Percentiles rank a stretch among this genome's conserved stretches.
Evolutionary conservation across 2,797 vertebrate genomes (phyloP).

Genomic region (Channa striata): DNA sequence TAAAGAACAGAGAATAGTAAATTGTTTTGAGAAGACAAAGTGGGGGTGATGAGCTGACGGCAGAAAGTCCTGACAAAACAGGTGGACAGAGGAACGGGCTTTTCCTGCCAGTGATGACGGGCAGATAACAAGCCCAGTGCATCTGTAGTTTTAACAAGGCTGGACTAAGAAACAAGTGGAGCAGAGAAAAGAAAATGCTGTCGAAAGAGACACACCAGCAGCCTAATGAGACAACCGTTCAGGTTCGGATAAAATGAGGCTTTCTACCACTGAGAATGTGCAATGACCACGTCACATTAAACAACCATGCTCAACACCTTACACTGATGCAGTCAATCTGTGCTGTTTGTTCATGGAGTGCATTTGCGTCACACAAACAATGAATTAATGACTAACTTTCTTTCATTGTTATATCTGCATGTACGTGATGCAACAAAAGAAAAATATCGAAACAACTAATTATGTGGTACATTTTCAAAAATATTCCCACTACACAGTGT

Average conservation of each 20-base stretch:
- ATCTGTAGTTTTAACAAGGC: conserved; percentile 56
- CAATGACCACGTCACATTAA: conserved; percentile 11
- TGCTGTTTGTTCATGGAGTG: background rate
- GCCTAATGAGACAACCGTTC: conserved; percentile 52
- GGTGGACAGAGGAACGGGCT: conserved; percentile 15
- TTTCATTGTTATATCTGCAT: conserved; percentile 30
- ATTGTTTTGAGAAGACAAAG: conserved; percentile 3
- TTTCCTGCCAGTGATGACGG: conserved; percentile 15
- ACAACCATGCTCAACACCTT: background rate
- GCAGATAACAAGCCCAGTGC: conserved; percentile 34
- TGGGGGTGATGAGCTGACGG: background rate
- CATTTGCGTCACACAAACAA: no score
- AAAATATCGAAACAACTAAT: conserved; percentile 18
- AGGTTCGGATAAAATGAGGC: conserved; percentile 16
- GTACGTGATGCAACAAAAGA: background rate
- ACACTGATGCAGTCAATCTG: background rate
- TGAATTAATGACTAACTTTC: conserved; percentile 31
- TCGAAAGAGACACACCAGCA: conserved; percentile 28
- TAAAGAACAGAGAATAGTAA: conserved; percentile 6
- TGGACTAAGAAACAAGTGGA: conserved; percentile 27
- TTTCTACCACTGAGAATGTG: conserved; percentile 7
- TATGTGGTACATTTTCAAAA: background rate
- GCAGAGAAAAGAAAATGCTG: conserved; percentile 21
- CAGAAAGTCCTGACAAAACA: background rate
- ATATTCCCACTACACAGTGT: background rate